These are phyloP conservation scores for Dichetophora obliterata DNA, from an alignment of 2,888 invertebrate genomes.

Conservation along the genomic window DNA sequence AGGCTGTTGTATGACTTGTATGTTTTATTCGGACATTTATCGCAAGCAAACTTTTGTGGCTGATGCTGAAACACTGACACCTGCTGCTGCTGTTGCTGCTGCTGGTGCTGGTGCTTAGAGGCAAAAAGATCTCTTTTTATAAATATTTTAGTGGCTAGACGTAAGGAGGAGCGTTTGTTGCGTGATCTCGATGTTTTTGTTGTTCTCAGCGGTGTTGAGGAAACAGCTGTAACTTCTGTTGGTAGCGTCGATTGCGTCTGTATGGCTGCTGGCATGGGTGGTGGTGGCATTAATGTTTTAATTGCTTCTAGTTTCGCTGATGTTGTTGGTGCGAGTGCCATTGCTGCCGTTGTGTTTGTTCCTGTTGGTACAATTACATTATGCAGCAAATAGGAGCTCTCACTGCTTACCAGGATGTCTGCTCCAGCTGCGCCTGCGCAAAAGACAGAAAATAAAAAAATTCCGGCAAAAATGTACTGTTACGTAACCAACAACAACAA, in stretches of 20 bases:
- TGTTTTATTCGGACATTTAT: constrained; percentile 53
- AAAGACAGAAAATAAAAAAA: constrained; percentile 40
- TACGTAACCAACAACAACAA: constrained; percentile 12
- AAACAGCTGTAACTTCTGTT: not conserved
- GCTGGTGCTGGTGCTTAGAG: constrained; percentile 14
- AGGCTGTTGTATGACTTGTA: constrained; percentile 67
- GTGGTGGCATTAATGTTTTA: not conserved
- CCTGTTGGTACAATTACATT: not conserved
- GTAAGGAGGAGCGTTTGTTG: constrained; percentile 13
- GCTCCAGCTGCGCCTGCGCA: constrained; percentile 33
- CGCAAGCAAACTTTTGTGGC: constrained; percentile 48
- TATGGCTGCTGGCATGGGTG: not conserved
- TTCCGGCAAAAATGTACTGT: constrained; percentile 35
- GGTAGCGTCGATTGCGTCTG: constrained; percentile 11
- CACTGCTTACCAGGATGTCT: not conserved
- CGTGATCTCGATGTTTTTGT: constrained; percentile 15
- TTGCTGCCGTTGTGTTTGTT: not conserved
- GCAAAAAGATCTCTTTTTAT: constrained; percentile 31
- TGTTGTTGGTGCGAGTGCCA: too few species aligned
- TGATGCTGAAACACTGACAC: constrained; percentile 4
- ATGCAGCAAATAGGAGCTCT: not conserved
- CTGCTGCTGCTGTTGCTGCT: constrained; percentile 26
- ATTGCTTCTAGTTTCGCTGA: not conserved
- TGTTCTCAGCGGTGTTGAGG: not conserved
- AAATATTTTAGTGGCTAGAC: constrained; percentile 29